Evolutionary conservation across 92 coral and sea anemone genomes (phyloP).

Genomic region (Phenganax subtilis): DNA sequence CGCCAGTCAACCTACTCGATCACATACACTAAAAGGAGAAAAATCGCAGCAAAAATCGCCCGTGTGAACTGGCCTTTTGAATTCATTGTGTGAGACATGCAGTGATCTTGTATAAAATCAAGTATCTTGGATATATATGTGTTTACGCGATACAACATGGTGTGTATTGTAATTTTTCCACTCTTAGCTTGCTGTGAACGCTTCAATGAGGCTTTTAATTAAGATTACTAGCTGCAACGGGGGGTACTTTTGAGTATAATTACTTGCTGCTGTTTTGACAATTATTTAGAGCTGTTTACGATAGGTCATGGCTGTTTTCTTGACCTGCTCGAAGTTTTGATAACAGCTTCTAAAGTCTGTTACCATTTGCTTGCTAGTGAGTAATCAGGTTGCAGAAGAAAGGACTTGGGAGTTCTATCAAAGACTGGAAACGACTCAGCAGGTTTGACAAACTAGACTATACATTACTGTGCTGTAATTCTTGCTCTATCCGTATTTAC

Average conservation of each 20-base stretch:
- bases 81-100: no score
- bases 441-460: conserved; percentile 6
- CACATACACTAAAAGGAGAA: no score
- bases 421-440: not conserved
- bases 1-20: no score
- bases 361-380: not conserved
- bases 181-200: not conserved
- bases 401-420: not conserved
- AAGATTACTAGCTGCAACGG: conserved; percentile 20
- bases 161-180: not conserved
- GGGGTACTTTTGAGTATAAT: conserved; percentile 4
- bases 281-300: not conserved
- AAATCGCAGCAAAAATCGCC: no score
- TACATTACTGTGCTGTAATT: conserved; percentile 4
- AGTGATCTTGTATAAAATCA: no score
- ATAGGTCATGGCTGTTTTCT: not conserved
- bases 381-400: not conserved
- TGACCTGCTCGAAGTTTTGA: not conserved
- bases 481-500: not conserved
- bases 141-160: not conserved
- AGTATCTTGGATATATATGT: not conserved
- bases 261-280: conserved; percentile 10
- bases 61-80: no score
- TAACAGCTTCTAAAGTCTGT: not conserved
- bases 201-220: conserved; percentile 21